Base-by-base conservation (phyloP, 2,113 vertebrate species). In the Nymphicus hollandicus region DNA sequence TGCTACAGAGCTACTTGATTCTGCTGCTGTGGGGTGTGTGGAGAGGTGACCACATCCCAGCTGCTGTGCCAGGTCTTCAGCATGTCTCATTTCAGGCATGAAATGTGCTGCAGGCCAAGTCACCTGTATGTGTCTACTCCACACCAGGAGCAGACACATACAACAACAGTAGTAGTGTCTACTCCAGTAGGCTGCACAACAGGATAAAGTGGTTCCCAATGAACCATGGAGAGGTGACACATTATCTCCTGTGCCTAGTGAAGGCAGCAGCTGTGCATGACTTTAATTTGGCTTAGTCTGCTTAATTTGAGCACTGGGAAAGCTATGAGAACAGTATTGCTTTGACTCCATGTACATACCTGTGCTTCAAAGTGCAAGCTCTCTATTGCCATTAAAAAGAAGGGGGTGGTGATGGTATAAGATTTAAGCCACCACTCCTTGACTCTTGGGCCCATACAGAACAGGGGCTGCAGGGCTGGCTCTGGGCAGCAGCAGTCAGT, bases 351-450 rank as follows among this genome's bases (percentile, higher is more conserved):
- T 9, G 4, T 24, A 6, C 0, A 3, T 20, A 24, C 20, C 74
- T 31, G 19, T 50, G 28, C 47, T 92, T 64, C 24, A 13, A 25
- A 43, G 29, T 16, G 7, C 46, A 65, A 68, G 61, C 25, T 71
- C 43, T 27, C 15, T 12, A 7, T 23, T 50, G 28, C 33, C 15
- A 15, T 23, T 16, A 64, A 39, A 35, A n/a, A 16, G 3, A 2
- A 1, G 2, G 3, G 6, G 9, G 9, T 0, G 1, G 6, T 3
- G 7, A 2, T 3, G 27, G 14, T 27, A 1, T 14, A 49, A 37
- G 47, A 17, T 35, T 27, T 5, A 52, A 55, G 5, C 24, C 17
- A 52, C 13, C 9, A 12, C 28, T 29, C 3, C 22, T 7, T 50
- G 53, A 13, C 9, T 31, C 0, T 37, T 7, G 3, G 55, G 49